Conservation (phyloP, 2,797 vertebrate species). For the Tamandua tetradactyla region DNA sequence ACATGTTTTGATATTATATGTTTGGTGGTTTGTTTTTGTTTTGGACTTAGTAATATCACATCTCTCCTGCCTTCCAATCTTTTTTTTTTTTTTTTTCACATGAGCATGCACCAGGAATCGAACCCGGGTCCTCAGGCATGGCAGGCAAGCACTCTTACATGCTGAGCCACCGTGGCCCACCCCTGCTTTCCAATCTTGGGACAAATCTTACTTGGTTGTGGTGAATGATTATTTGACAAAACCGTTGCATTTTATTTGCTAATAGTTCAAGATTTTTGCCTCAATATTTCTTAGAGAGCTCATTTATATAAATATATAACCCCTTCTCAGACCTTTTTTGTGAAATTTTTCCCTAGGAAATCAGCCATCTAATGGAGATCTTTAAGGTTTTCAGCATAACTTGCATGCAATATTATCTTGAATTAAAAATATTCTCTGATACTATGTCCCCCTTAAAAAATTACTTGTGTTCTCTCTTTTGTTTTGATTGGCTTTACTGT, state of each 20-base stretch:
- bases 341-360: background rate
- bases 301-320: background rate
- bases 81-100: too few species aligned
- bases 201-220: background rate
- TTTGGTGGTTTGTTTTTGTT: background rate
- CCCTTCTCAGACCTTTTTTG: background rate
- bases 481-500: slow-evolving; percentile 12
- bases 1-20: background rate
- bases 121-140: too few species aligned
- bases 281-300: background rate
- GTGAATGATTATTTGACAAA: background rate
- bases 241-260: slow-evolving; percentile 49
- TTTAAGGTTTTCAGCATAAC: slow-evolving; percentile 38
- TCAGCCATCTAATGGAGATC: slow-evolving; percentile 4
- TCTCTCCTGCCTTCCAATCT: background rate
- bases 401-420: background rate
- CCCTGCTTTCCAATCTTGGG: background rate
- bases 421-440: background rate
- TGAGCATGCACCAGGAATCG: too few species aligned
- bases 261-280: background rate
- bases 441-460: background rate
- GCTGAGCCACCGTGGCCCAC: too few species aligned
- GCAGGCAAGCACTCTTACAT: too few species aligned
- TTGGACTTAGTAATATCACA: background rate
- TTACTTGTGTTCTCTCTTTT: slow-evolving; percentile 33